These are phyloP conservation scores for Desmodus rotundus DNA, from an alignment of 2,113 vertebrate genomes.

Conservation along the genomic window DNA sequence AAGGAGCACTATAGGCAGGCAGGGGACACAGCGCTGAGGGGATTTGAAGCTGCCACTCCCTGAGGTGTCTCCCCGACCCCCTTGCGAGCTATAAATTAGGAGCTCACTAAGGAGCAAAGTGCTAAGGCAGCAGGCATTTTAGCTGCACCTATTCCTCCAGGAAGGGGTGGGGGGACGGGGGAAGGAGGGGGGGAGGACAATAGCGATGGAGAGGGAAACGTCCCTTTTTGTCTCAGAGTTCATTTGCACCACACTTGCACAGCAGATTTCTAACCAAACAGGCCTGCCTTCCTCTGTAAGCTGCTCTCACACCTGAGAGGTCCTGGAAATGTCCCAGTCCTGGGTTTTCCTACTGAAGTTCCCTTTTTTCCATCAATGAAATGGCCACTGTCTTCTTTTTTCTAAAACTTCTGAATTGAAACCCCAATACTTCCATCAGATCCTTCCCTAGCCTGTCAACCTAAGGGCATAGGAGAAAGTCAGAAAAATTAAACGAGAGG, in stretches of 20 bases:
- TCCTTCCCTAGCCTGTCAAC: not conserved
- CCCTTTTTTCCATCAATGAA: not conserved
- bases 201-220: accelerated
- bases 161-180: too few relatives aligned
- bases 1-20: slow-evolving; percentile 28
- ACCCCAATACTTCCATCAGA: not conserved
- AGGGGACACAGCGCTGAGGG: not conserved
- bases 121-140: not conserved
- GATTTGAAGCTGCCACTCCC: not conserved
- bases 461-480: not conserved
- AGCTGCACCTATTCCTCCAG: not conserved
- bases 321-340: not conserved
- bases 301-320: not conserved
- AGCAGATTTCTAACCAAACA: not conserved
- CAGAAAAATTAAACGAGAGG: not conserved
- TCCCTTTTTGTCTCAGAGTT: not conserved
- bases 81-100: not conserved
- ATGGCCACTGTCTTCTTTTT: not conserved
- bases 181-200: too few relatives aligned
- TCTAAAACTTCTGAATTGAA: not conserved
- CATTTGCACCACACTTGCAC: accelerated
- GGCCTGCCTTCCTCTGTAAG: not conserved
- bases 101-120: not conserved
- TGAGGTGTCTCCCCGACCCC: not conserved
- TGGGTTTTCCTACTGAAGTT: not conserved